These are phyloP conservation scores for Caenorhabditis sp. DNA, from an alignment of 2,888 invertebrate genomes.

Conservation along the genomic window DNA sequence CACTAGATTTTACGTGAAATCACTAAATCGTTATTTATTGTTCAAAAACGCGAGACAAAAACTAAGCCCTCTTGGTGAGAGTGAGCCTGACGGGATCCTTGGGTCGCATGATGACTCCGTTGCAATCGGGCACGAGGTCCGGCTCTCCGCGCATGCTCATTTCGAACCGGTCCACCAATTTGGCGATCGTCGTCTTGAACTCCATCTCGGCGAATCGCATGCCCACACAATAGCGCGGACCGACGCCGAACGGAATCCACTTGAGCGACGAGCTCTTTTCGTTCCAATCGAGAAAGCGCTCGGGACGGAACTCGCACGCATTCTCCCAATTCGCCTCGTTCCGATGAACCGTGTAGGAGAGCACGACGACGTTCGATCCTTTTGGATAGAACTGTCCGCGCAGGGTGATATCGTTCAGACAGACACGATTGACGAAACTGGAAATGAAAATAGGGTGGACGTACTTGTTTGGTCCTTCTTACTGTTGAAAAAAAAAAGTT, in stretches of 20 bases:
- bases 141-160: constrained; percentile 16
- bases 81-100: constrained; percentile 30
- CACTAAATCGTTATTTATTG: too few species aligned
- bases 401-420: constrained; percentile 61
- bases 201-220: constrained; percentile 77
- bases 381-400: constrained; percentile 56
- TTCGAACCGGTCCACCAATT: constrained; percentile 59
- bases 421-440: constrained; percentile 68
- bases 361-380: constrained; percentile 56
- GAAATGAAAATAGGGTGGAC: too few species aligned
- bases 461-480: too few species aligned
- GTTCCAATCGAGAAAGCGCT: constrained; percentile 58
- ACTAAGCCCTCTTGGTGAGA: neutral
- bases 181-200: constrained; percentile 69
- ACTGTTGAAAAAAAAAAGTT: too few species aligned
- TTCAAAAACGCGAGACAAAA: too few species aligned
- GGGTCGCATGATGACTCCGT: constrained; percentile 47
- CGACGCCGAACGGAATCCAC: constrained; percentile 76
- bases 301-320: constrained; percentile 69
- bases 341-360: constrained; percentile 56
- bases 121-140: constrained; percentile 29
- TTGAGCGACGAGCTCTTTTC: constrained; percentile 55
- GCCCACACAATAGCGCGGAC: constrained; percentile 75
- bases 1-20: too few species aligned
- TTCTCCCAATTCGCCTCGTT: constrained; percentile 65